Percentiles rank a stretch among this genome's conserved stretches.
Conservation (phyloP, 2,797 vertebrate species). For the Potorous gilbertii region DNA sequence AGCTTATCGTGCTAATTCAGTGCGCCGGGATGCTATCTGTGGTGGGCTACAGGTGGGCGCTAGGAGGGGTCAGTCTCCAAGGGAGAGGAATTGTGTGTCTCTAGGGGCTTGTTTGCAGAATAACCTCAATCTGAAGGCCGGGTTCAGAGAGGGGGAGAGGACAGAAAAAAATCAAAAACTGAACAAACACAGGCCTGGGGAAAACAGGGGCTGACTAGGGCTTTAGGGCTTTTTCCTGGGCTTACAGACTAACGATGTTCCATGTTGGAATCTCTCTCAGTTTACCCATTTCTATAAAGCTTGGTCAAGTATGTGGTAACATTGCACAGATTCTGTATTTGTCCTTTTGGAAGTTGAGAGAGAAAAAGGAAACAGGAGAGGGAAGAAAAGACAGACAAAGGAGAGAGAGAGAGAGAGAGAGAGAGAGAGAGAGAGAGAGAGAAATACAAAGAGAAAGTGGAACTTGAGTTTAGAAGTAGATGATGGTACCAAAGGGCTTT, state of each 20-base stretch:
- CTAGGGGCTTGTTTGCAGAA: constrained; percentile 87
- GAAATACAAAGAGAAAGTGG: constrained; percentile 3
- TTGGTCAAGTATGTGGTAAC: not conserved
- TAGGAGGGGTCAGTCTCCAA: constrained; percentile 88
- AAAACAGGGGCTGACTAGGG: constrained; percentile 44
- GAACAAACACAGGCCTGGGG: constrained; percentile 61
- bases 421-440: not conserved
- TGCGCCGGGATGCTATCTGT: constrained; percentile 88
- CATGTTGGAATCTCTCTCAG: not conserved
- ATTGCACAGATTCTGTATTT: not conserved
- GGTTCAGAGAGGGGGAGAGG: constrained; percentile 70
- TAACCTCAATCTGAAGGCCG: constrained; percentile 84
- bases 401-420: fast-evolving
- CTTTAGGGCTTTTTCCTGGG: not conserved
- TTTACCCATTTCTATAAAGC: constrained; percentile 11
- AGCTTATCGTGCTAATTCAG: constrained; percentile 92
- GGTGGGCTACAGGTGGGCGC: constrained; percentile 89
- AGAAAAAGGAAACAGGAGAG: not conserved
- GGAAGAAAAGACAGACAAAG: fast-evolving
- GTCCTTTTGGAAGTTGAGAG: not conserved
- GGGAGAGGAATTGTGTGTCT: constrained; percentile 88
- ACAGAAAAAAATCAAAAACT: constrained; percentile 43
- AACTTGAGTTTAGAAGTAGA: constrained; percentile 23
- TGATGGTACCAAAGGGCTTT: not conserved
- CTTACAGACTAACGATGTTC: constrained; percentile 42